Conservation (phyloP, 2,113 vertebrate species). For the Neotoma lepida region DNA sequence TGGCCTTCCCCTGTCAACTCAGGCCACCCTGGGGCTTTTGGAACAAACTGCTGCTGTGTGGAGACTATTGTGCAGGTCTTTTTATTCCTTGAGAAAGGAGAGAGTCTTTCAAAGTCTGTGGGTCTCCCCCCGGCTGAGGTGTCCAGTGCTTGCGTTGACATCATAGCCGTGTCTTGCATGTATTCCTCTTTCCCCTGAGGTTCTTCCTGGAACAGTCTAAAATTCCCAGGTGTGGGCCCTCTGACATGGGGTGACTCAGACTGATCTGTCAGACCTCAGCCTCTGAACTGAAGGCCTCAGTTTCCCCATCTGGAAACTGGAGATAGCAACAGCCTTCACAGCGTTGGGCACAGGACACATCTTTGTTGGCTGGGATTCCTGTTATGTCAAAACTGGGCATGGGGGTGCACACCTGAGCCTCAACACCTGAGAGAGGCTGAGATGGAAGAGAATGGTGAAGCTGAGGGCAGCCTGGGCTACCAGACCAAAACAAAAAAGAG, state of each 20-base stretch:
- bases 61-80: rapidly evolving
- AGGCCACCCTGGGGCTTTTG: neutral
- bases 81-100: neutral
- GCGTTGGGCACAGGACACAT: rapidly evolving
- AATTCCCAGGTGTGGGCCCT: neutral
- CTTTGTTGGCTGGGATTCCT: neutral
- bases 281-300: neutral
- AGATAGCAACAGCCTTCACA: neutral
- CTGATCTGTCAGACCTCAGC: neutral
- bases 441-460: neutral
- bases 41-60: rapidly evolving
- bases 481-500: neutral
- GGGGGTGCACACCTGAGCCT: neutral
- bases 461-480: neutral
- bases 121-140: too few species aligned
- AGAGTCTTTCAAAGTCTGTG: rapidly evolving
- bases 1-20: neutral
- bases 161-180: neutral
- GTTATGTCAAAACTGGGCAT: neutral
- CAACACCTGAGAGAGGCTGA: neutral
- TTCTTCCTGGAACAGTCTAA: neutral
- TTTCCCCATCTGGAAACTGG: neutral
- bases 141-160: neutral
- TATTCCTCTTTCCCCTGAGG: rapidly evolving
- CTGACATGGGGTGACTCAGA: neutral